phyloP scores from a whole-genome alignment of 2,113 vertebrate genomes.

The Neotoma lepida region DNA sequence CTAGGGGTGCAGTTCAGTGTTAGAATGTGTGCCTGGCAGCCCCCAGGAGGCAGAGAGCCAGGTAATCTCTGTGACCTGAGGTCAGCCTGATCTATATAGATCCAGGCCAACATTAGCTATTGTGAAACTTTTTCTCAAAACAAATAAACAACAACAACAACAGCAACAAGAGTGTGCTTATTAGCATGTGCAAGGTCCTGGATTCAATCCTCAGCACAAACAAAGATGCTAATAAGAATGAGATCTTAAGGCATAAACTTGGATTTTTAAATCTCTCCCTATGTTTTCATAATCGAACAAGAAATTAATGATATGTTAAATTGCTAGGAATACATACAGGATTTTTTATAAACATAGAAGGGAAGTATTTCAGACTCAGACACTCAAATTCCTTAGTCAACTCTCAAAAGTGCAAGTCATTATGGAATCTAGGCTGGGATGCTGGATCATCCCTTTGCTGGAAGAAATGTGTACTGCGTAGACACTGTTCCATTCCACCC shows the following conservation, averaged over 20 bases:
- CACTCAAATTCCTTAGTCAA: conserved; percentile 6
- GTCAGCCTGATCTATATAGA: not conserved
- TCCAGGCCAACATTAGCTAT: not conserved
- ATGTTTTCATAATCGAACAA: conserved; percentile 3
- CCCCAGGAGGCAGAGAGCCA: not conserved
- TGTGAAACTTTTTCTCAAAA: not conserved
- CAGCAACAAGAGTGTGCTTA: not conserved
- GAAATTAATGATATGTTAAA: not conserved
- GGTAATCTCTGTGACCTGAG: not conserved
- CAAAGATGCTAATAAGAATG: not conserved
- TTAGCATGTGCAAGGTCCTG: not conserved
- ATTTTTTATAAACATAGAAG: conserved; percentile 38
- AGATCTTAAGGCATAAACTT: not conserved
- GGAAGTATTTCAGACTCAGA: conserved; percentile 60
- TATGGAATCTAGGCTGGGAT: conserved; percentile 12
- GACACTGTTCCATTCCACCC: not conserved
- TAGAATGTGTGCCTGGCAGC: no score
- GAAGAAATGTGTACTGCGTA: not conserved
- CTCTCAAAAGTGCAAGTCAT: conserved; percentile 79
- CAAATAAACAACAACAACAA: not conserved
- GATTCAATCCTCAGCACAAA: not conserved
- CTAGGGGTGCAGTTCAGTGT: not conserved
- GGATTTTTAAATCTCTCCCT: not conserved
- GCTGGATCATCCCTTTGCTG: not conserved
- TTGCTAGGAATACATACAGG: not conserved